A percentile compares a stretch with the other conserved stretches of the same genome.
phyloP scores from a whole-genome alignment of 2,797 vertebrate genomes.

The Valencia hispanica region DNA sequence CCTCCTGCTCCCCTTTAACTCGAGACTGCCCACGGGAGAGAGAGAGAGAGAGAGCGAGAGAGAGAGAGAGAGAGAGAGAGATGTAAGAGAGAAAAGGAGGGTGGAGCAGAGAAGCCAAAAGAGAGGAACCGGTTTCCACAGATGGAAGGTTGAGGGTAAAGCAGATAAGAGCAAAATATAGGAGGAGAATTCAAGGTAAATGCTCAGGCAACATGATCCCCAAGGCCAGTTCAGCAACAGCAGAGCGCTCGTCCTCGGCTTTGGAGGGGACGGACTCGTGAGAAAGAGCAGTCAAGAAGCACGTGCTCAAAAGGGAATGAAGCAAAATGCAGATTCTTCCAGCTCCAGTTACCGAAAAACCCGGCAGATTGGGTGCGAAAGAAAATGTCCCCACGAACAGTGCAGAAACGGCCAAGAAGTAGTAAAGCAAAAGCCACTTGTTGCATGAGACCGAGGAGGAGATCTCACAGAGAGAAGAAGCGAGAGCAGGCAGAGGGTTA shows the following conservation, averaged over 20 bases:
- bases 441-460: conserved; percentile 71
- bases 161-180: conserved; percentile 63
- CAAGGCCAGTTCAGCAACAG: conserved; percentile 52
- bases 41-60: conserved; percentile 68
- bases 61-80: conserved; percentile 67
- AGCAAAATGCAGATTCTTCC: conserved; percentile 34
- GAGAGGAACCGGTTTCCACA: conserved; percentile 66
- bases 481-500: conserved; percentile 83
- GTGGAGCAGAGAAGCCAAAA: conserved; percentile 70
- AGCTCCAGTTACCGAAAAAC: conserved; percentile 39
- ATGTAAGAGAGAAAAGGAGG: conserved; percentile 56
- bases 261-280: conserved; percentile 32
- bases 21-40: conserved; percentile 76
- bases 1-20: conserved; percentile 83
- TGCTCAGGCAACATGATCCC: conserved; percentile 47
- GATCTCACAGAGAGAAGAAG: conserved; percentile 60
- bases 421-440: conserved; percentile 76
- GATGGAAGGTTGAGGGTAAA: conserved; percentile 62
- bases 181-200: conserved; percentile 50
- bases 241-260: conserved; percentile 58
- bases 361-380: conserved; percentile 14
- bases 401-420: conserved; percentile 43
- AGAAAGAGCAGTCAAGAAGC: conserved; percentile 41
- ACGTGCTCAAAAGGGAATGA: conserved; percentile 43
- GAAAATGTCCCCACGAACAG: conserved; percentile 50